These are phyloP conservation scores for Xiphophorus couchianus DNA, from an alignment of 2,113 vertebrate genomes.

Conservation along the genomic window DNA sequence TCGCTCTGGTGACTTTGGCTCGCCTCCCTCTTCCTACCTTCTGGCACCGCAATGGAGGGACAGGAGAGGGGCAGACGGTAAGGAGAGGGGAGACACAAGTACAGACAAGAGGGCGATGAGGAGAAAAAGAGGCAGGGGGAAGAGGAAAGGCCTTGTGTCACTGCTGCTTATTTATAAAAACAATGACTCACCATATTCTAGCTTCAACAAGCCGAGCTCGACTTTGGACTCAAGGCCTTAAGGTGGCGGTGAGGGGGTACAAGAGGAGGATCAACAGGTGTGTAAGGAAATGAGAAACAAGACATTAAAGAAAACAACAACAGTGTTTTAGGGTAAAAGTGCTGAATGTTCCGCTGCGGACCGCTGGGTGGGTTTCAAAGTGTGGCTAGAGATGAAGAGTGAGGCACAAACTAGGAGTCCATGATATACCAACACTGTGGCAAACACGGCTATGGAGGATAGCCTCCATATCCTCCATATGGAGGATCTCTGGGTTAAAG, in stretches of 20 bases:
- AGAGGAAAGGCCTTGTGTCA: constrained; percentile 16
- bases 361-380: neutral
- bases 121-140: neutral
- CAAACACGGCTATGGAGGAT: no score
- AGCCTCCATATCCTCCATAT: no score
- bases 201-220: neutral
- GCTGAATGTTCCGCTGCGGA: neutral
- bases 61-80: constrained; percentile 9
- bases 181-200: constrained; percentile 49
- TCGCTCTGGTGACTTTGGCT: constrained; percentile 55
- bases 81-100: neutral
- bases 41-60: neutral
- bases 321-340: neutral
- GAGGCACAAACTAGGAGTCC: neutral
- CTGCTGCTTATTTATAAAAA: constrained; percentile 60
- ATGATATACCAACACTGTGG: neutral
- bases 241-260: neutral
- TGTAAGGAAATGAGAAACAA: neutral
- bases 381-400: neutral
- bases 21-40: constrained; percentile 26
- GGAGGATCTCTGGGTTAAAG: no score
- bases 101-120: neutral
- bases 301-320: neutral
- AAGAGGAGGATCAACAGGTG: neutral
- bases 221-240: constrained; percentile 39